Conservation (phyloP, 2,888 invertebrate genomes). For the Drosophila pseudotalamancana region DNA sequence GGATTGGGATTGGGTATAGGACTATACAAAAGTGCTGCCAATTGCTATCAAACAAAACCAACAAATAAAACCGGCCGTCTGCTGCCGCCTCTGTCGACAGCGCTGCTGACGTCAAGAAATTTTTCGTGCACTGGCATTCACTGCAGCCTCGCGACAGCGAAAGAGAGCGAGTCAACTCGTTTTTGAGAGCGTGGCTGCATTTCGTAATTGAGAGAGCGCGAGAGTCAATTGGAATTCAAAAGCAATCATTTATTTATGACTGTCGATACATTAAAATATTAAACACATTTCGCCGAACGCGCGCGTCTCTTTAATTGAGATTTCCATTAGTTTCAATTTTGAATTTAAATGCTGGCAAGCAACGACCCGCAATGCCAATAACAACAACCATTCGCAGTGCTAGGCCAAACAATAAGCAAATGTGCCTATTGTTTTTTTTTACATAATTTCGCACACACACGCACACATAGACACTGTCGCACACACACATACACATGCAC, state of each 20-base stretch:
- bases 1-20: constrained; percentile 17
- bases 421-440: constrained; percentile 68
- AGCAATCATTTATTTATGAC: constrained; percentile 47
- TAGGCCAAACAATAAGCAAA: constrained; percentile 45
- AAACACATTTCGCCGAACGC: constrained; percentile 20
- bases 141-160: constrained; percentile 37
- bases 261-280: constrained; percentile 44
- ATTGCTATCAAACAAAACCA: constrained; percentile 14
- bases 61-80: constrained; percentile 43
- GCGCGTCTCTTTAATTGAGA: constrained; percentile 29
- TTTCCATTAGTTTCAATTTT: constrained; percentile 47
- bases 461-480: constrained; percentile 14
- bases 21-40: constrained; percentile 29
- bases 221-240: constrained; percentile 56
- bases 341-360: constrained; percentile 26
- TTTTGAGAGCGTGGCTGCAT: constrained; percentile 40
- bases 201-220: constrained; percentile 50
- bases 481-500: constrained; percentile 19
- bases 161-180: constrained; percentile 14
- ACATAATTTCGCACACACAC: constrained; percentile 68
- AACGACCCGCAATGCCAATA: constrained; percentile 6
- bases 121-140: constrained; percentile 59
- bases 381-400: constrained; percentile 25
- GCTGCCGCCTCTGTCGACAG: constrained; percentile 6
- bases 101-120: constrained; percentile 57